phyloP scores from a whole-genome alignment of 1,140 invertebrate species.

The Pteromalus puparum region DNA sequence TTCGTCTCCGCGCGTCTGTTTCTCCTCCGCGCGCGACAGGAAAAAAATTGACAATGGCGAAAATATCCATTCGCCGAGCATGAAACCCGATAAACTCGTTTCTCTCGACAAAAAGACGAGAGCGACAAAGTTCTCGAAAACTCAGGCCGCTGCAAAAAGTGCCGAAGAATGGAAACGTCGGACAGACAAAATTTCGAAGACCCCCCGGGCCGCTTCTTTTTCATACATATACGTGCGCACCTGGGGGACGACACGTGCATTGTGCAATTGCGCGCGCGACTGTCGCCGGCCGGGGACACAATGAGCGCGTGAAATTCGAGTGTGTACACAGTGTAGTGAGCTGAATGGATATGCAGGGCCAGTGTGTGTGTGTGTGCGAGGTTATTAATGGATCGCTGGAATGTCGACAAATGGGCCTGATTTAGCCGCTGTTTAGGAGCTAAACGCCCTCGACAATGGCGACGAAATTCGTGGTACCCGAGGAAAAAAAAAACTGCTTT shows the following conservation, averaged over 20 bases:
- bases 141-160: not conserved
- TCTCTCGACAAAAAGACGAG: slow-evolving; percentile 38
- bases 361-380: not conserved
- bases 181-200: not conserved
- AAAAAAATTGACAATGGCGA: slow-evolving; percentile 42
- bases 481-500: too few species aligned
- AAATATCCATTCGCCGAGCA: slow-evolving; percentile 16
- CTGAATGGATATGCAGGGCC: too few species aligned
- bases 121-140: not conserved
- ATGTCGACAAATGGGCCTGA: not conserved
- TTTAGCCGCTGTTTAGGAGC: not conserved
- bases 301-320: not conserved
- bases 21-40: not conserved
- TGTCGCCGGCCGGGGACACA: not conserved
- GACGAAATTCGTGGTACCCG: too few species aligned
- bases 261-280: not conserved
- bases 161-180: not conserved
- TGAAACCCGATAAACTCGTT: slow-evolving; percentile 48
- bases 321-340: not conserved
- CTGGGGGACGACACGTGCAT: not conserved
- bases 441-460: too few species aligned
- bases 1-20: not conserved
- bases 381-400: not conserved
- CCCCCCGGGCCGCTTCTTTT: not conserved
- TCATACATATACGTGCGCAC: not conserved